These are phyloP conservation scores for Chrysomela aeneicollis DNA, from an alignment of 2,888 invertebrate genomes.

Conservation along the genomic window DNA sequence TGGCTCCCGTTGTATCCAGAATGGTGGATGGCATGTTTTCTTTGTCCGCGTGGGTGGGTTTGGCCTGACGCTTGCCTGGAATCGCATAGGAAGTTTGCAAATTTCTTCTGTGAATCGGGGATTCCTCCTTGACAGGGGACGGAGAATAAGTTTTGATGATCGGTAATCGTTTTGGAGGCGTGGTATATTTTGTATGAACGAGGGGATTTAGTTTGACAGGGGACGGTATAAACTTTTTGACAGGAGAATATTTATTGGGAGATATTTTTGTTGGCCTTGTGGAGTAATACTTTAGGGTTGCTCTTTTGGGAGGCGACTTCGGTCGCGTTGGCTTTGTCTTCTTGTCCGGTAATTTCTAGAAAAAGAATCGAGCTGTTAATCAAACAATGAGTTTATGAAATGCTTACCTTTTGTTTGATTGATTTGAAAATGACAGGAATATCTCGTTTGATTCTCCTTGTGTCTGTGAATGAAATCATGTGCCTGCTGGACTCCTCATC, in stretches of 20 bases:
- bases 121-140: too few species aligned
- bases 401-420: conserved; percentile 53
- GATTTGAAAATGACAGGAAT: conserved; percentile 72
- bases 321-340: conserved; percentile 21
- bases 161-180: not conserved
- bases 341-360: conserved; percentile 6
- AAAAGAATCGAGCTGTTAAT: not conserved
- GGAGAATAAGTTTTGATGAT: not conserved
- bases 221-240: conserved; percentile 23
- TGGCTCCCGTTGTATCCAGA: conserved; percentile 14
- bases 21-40: conserved; percentile 18
- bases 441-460: conserved; percentile 71
- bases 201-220: too few species aligned
- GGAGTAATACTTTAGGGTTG: conserved; percentile 38
- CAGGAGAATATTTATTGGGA: conserved; percentile 25
- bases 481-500: conserved; percentile 69
- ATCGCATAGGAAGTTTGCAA: not conserved
- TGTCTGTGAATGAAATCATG: conserved; percentile 68
- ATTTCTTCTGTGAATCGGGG: not conserved
- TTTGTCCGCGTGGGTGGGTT: conserved; percentile 9
- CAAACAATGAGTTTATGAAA: not conserved
- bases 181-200: too few species aligned
- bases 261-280: conserved; percentile 31
- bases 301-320: conserved; percentile 23
- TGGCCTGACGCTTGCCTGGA: not conserved